These are phyloP conservation scores for Muscicapa comitata DNA, from an alignment of 2,797 vertebrate species.

Conservation along the genomic window DNA sequence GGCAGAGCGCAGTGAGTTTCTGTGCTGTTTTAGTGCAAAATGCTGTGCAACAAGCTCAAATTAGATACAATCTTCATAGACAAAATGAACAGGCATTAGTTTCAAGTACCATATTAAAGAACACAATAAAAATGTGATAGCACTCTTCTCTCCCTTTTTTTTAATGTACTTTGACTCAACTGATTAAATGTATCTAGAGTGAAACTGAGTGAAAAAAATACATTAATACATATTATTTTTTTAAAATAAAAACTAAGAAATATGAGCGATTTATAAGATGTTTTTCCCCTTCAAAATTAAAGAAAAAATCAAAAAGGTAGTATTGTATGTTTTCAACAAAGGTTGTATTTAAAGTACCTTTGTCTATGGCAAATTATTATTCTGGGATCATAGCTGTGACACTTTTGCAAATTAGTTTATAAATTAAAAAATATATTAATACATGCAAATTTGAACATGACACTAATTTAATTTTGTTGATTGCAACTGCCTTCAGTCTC, in stretches of 20 bases:
- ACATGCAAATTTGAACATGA: not conserved
- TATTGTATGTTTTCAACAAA: not conserved
- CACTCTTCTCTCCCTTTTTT: rapidly evolving
- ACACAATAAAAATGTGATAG: not conserved
- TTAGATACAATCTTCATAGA: not conserved
- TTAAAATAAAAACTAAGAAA: not conserved
- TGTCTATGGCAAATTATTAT: not conserved
- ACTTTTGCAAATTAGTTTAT: not conserved
- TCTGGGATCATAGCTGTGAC: not conserved
- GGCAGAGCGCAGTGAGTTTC: not conserved
- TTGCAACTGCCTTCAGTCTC: not conserved
- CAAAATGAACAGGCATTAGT: not conserved
- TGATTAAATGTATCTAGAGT: not conserved
- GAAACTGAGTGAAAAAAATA: not conserved
- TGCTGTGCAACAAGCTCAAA: not conserved
- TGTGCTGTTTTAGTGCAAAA: not conserved
- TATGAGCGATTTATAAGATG: rapidly evolving
- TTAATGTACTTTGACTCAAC: not conserved
- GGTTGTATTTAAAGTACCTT: not conserved
- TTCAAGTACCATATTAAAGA: not conserved
- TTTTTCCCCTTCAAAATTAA: not conserved
- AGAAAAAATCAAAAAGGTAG: not conserved
- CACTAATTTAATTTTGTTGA: not conserved
- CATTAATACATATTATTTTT: rapidly evolving
- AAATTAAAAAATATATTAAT: not conserved